These are phyloP conservation scores for Nemotelus nigrinus DNA, from an alignment of 2,888 invertebrate species.

Conservation along the genomic window DNA sequence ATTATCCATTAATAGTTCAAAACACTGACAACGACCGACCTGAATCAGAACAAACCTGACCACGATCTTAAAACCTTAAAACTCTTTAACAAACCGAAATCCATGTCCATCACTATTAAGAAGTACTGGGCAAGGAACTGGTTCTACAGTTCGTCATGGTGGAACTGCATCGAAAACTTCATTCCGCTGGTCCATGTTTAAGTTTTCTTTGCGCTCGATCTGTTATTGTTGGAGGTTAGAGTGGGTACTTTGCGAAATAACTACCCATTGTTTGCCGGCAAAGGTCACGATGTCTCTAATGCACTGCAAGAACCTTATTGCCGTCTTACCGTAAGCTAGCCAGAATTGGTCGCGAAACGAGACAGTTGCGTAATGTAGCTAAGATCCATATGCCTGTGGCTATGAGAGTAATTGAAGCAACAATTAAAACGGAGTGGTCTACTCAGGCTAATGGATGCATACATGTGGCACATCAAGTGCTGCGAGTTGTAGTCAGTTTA, in stretches of 20 bases:
- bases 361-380: slow-evolving; percentile 27
- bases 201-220: slow-evolving; percentile 7
- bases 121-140: slow-evolving; percentile 21
- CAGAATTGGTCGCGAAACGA: slow-evolving; percentile 4
- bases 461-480: not conserved
- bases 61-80: slow-evolving; percentile 34
- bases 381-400: slow-evolving; percentile 25
- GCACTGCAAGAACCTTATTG: slow-evolving; percentile 1
- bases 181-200: not conserved
- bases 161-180: slow-evolving; percentile 33
- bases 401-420: slow-evolving; percentile 26
- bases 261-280: slow-evolving; percentile 35
- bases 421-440: slow-evolving; percentile 18
- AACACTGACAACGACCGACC: slow-evolving; percentile 26
- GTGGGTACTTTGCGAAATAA: slow-evolving; percentile 38
- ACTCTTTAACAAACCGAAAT: slow-evolving; percentile 8
- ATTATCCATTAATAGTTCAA: slow-evolving; percentile 41
- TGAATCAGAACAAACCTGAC: slow-evolving; percentile 37
- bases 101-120: slow-evolving; percentile 33
- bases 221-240: slow-evolving; percentile 29
- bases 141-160: slow-evolving; percentile 6
- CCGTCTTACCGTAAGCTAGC: not conserved
- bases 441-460: slow-evolving; percentile 22
- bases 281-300: slow-evolving; percentile 40
- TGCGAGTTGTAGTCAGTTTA: too few species aligned